Evolutionary conservation across 1,140 invertebrate genomes (phyloP), one percentile per base, ranked within the genome.

Genomic region (Tetramorium simillimum): DNA sequence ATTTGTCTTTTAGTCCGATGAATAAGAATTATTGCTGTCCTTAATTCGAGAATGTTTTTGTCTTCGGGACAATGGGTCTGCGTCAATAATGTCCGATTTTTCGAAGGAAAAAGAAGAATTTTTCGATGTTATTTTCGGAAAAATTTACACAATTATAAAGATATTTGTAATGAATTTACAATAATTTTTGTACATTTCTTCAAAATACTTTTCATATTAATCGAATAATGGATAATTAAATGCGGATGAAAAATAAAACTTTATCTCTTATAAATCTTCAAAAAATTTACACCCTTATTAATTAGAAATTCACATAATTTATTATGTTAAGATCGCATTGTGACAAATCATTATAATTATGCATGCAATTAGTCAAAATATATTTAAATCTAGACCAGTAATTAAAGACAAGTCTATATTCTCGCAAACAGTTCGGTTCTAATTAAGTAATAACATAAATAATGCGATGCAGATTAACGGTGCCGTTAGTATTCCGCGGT

Each of bases 1-100:
- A 87, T 89, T 87, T 60, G 43, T 70, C 53, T 28, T 60, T 77
- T 72, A 67, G 37, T 70, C 24, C 18, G 10, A 49, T 58, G 9
- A 73, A 72, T 82, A 58, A 53, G 24, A 72, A 60, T 82, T 73
- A 73, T 82, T 63, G 6, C 6, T 37, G 40, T 60, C 4, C 37
- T 82, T 60, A 60, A 60, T 46, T 24, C n/a, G 12, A 46, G 40
- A 73, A 82, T 72, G 78, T 82, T 82, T 82, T 16, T 16, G 16
- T 21, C 9, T 53, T 51, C 16, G 16, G 3, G 10, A 72, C 16
- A 21, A 6, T 56, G 3, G 49, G 18, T 28, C 18, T 37, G 12
- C n/a, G 46, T 43, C 10, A 60, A 58, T 58, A 82, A 46, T 28
- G 37, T 10, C 21, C 24, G 18, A 80, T 58, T 56, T 72, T 43